Evolutionary conservation across 2,797 vertebrate genomes (phyloP), one percentile per base, ranked within the genome.

Genomic region (Agapornis canus): DNA sequence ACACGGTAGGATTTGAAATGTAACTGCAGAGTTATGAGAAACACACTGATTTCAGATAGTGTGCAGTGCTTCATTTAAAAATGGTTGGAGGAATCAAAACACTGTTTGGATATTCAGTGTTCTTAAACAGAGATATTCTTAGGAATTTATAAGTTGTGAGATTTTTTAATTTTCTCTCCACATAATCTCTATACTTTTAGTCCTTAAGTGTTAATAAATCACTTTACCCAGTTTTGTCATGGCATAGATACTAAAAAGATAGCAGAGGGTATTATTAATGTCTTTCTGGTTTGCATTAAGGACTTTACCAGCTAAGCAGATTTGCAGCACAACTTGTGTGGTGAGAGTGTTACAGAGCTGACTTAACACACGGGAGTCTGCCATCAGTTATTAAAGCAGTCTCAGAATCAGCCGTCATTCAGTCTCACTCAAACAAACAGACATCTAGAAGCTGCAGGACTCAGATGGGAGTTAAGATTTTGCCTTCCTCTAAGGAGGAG

Each of bases 1-100:
- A 98, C 99, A 93, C 98, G 99, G 99, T 99, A 98, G 98, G 99
- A 78, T 63, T 65, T 54, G 48, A 83, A 75, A 68, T 68, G 18
- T 29, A 21, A 47, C 56, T 91, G 17, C n/a, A n/a, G 78, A 82
- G 18, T 54, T 52, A 40, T 6, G 25, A 81, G 82, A 75, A 89
- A 47, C 19, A 35, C 12, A 21, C 6, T 32, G 37, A 49, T 57
- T 86, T n/a, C 10, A n/a, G 60, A 20, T 29, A 52, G 27, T 32
- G 29, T 82, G 45, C 37, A 69, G 11, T 68, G 17, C 16, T 92
- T 40, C 2, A 39, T 91, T 89, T 73, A 45, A 82, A 84, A 82
- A 54, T 25, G 59, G 4, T 40, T 89, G 59, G 26, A 71, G 11
- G n/a, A 85, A 52, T 73, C 29, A 37, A 65, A 89, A 75, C 10